Evolutionary conservation across 2,888 invertebrate species (phyloP).

Genomic region (Neoaliturus tenellus): DNA sequence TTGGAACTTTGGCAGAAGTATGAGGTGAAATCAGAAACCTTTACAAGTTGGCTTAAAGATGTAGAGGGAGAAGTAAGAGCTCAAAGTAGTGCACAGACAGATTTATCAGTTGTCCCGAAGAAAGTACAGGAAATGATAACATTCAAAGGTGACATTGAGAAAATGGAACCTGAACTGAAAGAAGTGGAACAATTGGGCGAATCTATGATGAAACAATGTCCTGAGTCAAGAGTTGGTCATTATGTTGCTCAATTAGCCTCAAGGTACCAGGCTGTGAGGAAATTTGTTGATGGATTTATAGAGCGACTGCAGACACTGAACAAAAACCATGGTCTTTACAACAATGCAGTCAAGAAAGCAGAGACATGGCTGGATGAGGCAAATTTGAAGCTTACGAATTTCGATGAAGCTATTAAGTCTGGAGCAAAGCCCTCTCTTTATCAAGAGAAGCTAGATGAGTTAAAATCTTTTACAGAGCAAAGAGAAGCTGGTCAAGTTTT

Average conservation of each 20-base stretch:
- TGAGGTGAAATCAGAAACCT: conserved; percentile 84
- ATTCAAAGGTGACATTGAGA: conserved; percentile 79
- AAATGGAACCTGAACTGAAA: conserved; percentile 80
- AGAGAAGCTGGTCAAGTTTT: conserved; percentile 88
- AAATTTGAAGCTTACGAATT: conserved; percentile 83
- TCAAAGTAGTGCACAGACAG: conserved; percentile 84
- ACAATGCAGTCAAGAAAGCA: conserved; percentile 80
- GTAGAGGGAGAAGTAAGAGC: conserved; percentile 83
- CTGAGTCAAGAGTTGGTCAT: conserved; percentile 89
- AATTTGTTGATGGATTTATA: conserved; percentile 82
- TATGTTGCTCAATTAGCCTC: conserved; percentile 86
- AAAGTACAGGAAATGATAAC: conserved; percentile 82
- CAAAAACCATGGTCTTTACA: conserved; percentile 82
- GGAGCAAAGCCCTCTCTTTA: conserved; percentile 81
- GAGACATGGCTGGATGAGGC: conserved; percentile 88
- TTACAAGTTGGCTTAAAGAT: conserved; percentile 86
- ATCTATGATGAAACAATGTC: conserved; percentile 84
- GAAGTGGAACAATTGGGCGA: conserved; percentile 82
- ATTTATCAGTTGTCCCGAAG: conserved; percentile 80
- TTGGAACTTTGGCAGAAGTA: conserved; percentile 88
- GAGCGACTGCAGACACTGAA: conserved; percentile 84
- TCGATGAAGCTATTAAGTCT: conserved; percentile 84
- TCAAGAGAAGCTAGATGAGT: conserved; percentile 84
- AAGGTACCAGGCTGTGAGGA: conserved; percentile 84
- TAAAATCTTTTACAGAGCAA: conserved; percentile 83